Conservation (phyloP, 2,888 invertebrate species). For the Apomyelois bistriatella region DNA sequence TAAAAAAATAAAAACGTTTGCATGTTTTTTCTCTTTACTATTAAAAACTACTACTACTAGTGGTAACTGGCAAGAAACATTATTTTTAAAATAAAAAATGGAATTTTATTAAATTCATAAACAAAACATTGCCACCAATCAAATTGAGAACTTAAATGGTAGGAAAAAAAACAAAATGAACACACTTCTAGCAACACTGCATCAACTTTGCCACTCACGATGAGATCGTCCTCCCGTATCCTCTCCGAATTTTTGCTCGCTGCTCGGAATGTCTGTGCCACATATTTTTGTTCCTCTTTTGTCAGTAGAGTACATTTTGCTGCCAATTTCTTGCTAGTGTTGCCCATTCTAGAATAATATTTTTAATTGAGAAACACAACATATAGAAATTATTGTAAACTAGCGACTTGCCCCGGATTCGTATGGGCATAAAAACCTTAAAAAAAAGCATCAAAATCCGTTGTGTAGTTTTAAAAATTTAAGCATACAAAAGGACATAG, state of each 20-base stretch:
- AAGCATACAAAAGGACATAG: too few species aligned
- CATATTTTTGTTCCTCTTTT: conserved; percentile 82
- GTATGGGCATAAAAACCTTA: too few species aligned
- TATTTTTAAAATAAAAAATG: not conserved
- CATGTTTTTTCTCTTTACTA: too few species aligned
- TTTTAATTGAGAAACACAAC: not conserved
- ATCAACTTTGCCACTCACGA: conserved; percentile 79
- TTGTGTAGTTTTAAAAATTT: too few species aligned
- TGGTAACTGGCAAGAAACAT: too few species aligned
- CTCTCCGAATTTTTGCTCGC: conserved; percentile 83
- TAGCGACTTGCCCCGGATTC: too few species aligned
- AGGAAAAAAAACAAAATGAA: conserved; percentile 60
- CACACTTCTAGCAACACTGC: conserved; percentile 73
- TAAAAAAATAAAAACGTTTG: too few species aligned
- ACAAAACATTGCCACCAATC: conserved; percentile 30
- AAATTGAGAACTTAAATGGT: conserved; percentile 40
- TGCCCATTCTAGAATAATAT: conserved; percentile 69
- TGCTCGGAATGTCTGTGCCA: conserved; percentile 81
- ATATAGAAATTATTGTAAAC: too few species aligned
- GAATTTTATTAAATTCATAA: not conserved
- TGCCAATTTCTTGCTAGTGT: conserved; percentile 83
- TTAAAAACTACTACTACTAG: too few species aligned
- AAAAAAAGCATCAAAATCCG: too few species aligned
- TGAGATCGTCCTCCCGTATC: conserved; percentile 83
- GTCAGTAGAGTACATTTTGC: conserved; percentile 83